Percentiles rank a stretch among this genome's conserved stretches.
These are phyloP conservation scores for Crotalus viridis DNA, from an alignment of 2,113 vertebrate species.

Conservation along the genomic window DNA sequence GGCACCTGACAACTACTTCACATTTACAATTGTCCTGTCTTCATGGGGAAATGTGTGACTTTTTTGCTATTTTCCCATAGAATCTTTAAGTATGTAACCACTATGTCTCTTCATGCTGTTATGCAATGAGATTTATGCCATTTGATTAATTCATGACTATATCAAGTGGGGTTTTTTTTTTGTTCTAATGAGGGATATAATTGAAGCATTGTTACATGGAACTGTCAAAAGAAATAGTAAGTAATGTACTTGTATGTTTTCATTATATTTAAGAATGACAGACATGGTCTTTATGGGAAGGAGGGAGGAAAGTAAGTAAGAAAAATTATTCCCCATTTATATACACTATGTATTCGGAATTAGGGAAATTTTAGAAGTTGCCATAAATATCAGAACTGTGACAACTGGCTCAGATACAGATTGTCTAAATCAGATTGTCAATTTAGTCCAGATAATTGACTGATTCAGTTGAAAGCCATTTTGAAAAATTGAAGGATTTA, in stretches of 20 bases:
- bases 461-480: not conserved
- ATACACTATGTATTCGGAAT: not conserved
- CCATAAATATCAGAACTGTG: not conserved
- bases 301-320: not conserved
- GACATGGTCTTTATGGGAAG: slow-evolving; percentile 40
- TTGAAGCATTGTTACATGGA: not conserved
- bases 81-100: not conserved
- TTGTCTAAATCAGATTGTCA: not conserved
- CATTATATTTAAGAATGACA: slow-evolving; percentile 5
- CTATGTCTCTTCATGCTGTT: rapidly evolving
- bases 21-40: not conserved
- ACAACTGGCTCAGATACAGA: not conserved
- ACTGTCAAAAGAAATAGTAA: slow-evolving; percentile 13
- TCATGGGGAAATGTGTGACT: not conserved
- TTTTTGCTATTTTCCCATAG: not conserved
- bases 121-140: not conserved
- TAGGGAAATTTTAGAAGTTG: not conserved
- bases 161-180: not conserved
- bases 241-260: slow-evolving; percentile 2
- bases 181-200: slow-evolving; percentile 33
- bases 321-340: not conserved
- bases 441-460: not conserved
- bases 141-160: slow-evolving; percentile 6
- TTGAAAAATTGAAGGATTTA: not conserved
- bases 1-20: not conserved